Base-by-base conservation (phyloP, 2,113 vertebrate species). In the Phoxinus phoxinus region DNA sequence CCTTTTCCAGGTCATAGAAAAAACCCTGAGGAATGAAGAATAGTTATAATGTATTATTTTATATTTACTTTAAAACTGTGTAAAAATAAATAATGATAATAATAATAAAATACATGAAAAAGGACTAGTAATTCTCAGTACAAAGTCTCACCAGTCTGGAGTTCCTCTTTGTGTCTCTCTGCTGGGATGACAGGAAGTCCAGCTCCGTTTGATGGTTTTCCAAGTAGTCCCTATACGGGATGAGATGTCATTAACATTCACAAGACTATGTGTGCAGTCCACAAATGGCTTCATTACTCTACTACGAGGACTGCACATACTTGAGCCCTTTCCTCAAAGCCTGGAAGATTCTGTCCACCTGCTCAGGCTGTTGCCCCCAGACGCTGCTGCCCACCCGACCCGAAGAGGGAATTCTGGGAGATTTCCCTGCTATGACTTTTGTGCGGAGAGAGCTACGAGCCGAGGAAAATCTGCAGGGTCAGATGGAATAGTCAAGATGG, bases 1-100 rank as follows among this genome's bases (percentile, higher is more conserved):
- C 98, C 97, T 99, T 99, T 81, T 99, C 98, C 88, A 99, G 93
- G 88, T 99, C 98, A 0, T 99, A 99, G 84, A 98, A 96, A 91
- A 98, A 99, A 21, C 95, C 98, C 98, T 99, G 93, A 35, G 59
- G 90, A 94, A 87, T 11, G 81, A 41, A 92, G 11, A 91, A 88
- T 41, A 41, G 41, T 19, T 12, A 71, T n/a, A n/a, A n/a, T 37
- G 11, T 32, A 67, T 67, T 65, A 17, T 69, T 9, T 69, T 35
- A 69, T 35, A 35, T 35, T 35, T 10, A 69, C 27, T 4, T 25
- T 4, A 15, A 32, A 32, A 67, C 7, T 15, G 15, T 65, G 61
- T 30, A 63, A 15, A 32, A 19, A 67, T 17, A 15, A 65, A 17
- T 32, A 3, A n/a, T 10, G 27, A 10, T 63, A 27, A 59, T 46